Evolutionary conservation across 2,888 invertebrate genomes (phyloP).

Genomic region (Lasioglossum lativentre): DNA sequence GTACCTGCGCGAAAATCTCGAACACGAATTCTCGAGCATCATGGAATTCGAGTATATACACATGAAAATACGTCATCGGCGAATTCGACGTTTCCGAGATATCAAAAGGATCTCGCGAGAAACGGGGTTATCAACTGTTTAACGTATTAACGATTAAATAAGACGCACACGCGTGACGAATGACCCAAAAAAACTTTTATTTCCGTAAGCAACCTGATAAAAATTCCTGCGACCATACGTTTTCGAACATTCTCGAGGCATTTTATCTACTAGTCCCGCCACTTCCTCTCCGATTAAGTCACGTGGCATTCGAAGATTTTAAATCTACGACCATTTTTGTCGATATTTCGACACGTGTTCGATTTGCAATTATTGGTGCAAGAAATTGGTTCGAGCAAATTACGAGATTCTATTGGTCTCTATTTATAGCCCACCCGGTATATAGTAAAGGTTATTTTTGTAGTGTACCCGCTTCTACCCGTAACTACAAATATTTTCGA

Average conservation of each 20-base stretch:
- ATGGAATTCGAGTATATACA: background rate
- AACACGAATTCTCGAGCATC: background rate
- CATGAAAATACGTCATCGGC: background rate
- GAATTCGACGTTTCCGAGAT: background rate
- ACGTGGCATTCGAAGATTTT: background rate
- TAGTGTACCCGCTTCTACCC: background rate
- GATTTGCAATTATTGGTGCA: background rate
- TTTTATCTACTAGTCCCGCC: background rate
- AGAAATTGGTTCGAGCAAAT: background rate
- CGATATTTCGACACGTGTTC: background rate
- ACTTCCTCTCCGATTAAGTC: background rate
- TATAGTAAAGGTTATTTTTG: background rate
- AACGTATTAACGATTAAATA: constrained; percentile 23
- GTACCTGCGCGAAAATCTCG: background rate
- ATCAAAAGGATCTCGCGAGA: background rate
- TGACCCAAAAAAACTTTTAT: constrained; percentile 32
- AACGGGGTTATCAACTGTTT: constrained; percentile 31
- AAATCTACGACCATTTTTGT: background rate
- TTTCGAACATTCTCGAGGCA: constrained; percentile 24
- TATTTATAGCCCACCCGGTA: background rate
- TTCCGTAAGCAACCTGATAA: constrained; percentile 36
- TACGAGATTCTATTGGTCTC: background rate
- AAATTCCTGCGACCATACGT: constrained; percentile 15
- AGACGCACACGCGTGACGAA: constrained; percentile 8
- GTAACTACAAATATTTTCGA: background rate